phyloP scores from a whole-genome alignment of 2,797 vertebrate genomes.

The Setipinna tenuifilis region DNA sequence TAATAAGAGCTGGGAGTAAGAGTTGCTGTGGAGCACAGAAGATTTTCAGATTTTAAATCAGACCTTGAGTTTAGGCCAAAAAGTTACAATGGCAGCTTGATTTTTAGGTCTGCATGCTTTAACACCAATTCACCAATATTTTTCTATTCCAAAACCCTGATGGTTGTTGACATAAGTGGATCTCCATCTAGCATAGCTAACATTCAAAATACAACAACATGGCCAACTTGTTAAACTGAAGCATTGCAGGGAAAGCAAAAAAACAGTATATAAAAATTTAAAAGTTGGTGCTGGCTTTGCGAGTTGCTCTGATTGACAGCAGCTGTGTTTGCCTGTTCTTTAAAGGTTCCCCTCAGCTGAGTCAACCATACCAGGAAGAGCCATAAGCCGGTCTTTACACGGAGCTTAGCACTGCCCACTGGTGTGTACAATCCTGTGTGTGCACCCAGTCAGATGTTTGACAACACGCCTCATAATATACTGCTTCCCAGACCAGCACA shows the following conservation, averaged over 20 bases:
- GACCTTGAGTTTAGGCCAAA: too few species aligned
- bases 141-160: background rate
- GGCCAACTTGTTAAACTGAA: background rate
- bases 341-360: slow-evolving; percentile 68
- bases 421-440: slow-evolving; percentile 57
- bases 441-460: slow-evolving; percentile 7
- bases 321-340: slow-evolving; percentile 59
- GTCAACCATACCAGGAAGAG: slow-evolving; percentile 55
- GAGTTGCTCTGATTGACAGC: slow-evolving; percentile 66
- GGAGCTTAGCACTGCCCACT: slow-evolving; percentile 55
- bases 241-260: background rate
- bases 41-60: too few species aligned
- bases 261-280: background rate
- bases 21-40: background rate
- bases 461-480: background rate
- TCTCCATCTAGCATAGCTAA: background rate
- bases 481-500: background rate
- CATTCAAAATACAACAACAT: background rate
- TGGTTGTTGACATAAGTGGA: background rate
- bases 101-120: background rate
- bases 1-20: too few species aligned
- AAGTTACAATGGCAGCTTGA: background rate
- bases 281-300: slow-evolving; percentile 38
- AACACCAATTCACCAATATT: too few species aligned
- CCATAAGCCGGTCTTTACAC: slow-evolving; percentile 54